Evolutionary conservation across 2,888 invertebrate genomes (phyloP), one percentile per base, ranked within the genome.

Genomic region (Tromatobia lineatoria): DNA sequence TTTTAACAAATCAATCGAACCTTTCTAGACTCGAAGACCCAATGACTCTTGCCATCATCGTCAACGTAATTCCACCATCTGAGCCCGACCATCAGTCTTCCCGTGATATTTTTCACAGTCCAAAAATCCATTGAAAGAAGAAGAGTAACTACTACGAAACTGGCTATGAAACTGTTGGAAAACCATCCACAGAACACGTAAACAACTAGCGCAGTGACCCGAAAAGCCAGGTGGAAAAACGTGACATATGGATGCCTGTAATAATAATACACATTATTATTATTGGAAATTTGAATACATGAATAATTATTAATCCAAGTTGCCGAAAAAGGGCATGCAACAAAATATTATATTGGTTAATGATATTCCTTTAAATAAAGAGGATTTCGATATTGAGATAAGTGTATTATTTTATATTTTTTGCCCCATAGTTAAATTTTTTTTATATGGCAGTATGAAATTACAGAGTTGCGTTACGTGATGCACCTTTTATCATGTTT

Each of bases 61-160:
- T 99, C 99, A 0, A 99, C 98, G 93, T 99, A 99, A 95, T 99
- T 99, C 99, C 99, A 99, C 99, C 99, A 99, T 87, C 99, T 95
- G 23, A 99, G 94, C 0, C 99, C 99, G 25, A 99, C 99, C 93
- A 99, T 95, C 61, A 99, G 94, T 71, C 99, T 96, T 45, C 99
- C 99, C 84, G 98, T 98, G 66, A 99, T 97, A 94, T 99, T 99
- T 95, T 99, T 99, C 0, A 99, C 99, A 15, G 98, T 98, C 99
- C 99, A 99, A 94, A 99, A 99, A 94, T 99, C 99, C 94, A 99
- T 97, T 0, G 99, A 99, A 8, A 99, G 95, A 75, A 99, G 95
- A 38, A 99, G 94, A 13, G 98, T 96, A 50, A 99, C 96, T 42
- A 97, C 95, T 64, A 99, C 98, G 94, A 99, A 99, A 94, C 97